phyloP scores from a whole-genome alignment of 2,888 invertebrate genomes.

The Eristalinus aeneus region DNA sequence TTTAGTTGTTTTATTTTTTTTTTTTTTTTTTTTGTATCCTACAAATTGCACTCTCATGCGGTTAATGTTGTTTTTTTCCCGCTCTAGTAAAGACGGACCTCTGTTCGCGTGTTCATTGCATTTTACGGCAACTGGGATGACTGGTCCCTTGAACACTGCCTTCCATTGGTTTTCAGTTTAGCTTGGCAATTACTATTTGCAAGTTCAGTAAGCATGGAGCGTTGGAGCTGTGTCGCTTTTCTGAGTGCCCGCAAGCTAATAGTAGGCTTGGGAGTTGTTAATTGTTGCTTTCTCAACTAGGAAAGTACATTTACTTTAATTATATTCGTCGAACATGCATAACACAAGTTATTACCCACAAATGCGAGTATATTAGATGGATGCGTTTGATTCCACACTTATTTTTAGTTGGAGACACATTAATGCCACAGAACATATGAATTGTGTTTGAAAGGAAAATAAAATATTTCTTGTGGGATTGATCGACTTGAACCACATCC shows the following conservation, averaged over 20 bases:
- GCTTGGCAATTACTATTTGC: conserved; percentile 48
- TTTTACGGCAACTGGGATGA: conserved; percentile 29
- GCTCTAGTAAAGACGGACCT: conserved; percentile 53
- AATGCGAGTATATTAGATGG: background rate
- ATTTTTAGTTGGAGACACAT: background rate
- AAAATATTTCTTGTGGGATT: too few species aligned
- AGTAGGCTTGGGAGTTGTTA: conserved; percentile 57
- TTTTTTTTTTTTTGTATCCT: conserved; percentile 31
- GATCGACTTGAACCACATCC: too few species aligned
- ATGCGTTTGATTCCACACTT: background rate
- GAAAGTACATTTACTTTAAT: conserved; percentile 56
- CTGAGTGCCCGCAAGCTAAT: conserved; percentile 57
- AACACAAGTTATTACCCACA: background rate
- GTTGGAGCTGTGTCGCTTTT: conserved; percentile 24
- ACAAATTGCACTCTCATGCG: conserved; percentile 47
- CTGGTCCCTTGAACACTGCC: conserved; percentile 26
- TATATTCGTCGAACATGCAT: background rate
- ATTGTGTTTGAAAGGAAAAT: background rate
- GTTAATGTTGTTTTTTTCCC: conserved; percentile 27
- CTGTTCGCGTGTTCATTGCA: conserved; percentile 60
- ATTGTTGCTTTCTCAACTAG: conserved; percentile 57
- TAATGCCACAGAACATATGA: background rate
- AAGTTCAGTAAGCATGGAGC: conserved; percentile 41
- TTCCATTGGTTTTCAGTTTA: conserved; percentile 37
- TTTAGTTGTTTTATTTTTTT: background rate